Base-by-base conservation (phyloP, 2,113 vertebrate species). In the Opisthocomus hoazin region DNA sequence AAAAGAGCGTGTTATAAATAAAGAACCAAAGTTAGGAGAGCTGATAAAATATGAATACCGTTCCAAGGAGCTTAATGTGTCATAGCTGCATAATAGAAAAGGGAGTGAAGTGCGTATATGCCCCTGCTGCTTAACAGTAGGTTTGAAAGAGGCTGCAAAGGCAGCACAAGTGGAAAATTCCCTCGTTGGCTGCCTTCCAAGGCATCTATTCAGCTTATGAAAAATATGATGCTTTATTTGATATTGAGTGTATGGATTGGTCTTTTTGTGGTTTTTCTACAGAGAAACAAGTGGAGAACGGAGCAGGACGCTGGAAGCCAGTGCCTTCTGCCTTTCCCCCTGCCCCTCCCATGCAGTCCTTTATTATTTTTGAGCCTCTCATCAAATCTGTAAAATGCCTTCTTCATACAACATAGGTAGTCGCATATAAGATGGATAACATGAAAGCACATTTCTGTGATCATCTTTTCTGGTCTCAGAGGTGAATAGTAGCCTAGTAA, bases 41-140 rank as follows among this genome's bases (percentile, higher is more conserved):
- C 87, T 97, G 89, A 96, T 96, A 97, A 97, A 97, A 96, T 96
- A 95, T 95, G 89, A 96, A 96, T 96, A 92, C 61, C 86, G 51
- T 97, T 97, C 77, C 93, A 96, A 96, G 76, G 83, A 90, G 93
- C 94, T 95, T 96, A 97, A 94, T 96, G 54, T 96, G 87, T 97
- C 95, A 93, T 91, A 93, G 93, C 73, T 77, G 91, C 82, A 96
- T 89, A 97, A 96, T 83, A 95, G 87, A 96, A 94, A 96, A 95
- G 73, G 63, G 91, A 90, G 75, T 82, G 74, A 95, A 96, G 68
- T 89, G 50, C n/a, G 10, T 84, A 82, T 97, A 80, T 94, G 83
- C 43, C 80, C 93, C 85, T 93, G 84, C 86, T 96, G 86, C 76
- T 96, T 96, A 94, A 90, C 84, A 94, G 92, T 79, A 63, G 70